Base-by-base conservation (phyloP, 2,888 invertebrate genomes). In the Nesidiocoris tenuis region DNA sequence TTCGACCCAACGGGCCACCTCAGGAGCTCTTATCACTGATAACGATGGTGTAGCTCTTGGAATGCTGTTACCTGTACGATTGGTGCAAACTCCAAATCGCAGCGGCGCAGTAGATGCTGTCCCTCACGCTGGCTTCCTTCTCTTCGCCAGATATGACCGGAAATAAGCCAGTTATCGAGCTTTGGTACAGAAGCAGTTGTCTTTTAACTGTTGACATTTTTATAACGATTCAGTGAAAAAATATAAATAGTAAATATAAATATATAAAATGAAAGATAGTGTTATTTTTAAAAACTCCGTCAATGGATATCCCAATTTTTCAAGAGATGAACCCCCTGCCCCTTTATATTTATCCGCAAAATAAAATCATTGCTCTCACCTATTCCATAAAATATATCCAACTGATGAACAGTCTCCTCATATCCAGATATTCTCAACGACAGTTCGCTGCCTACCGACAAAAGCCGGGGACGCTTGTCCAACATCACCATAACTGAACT, bases 61-160 rank as follows among this genome's bases (percentile, higher is more conserved):
- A n/a, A n/a, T n/a, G n/a, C n/a, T n/a, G n/a, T n/a, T n/a, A 91
- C 95, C 93, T 92, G 85, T 98, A 99, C 5, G 98, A 95, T 84
- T 98, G 96, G 83, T 96, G 94, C 64, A 98, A 87, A 80, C 96
- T 94, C 98, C 98, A 99, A 25, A 97, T 90, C 2, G 97, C 94
- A 77, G 95, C 90, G 21, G 98, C 96, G 87, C 98, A 98, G 83
- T 98, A 99, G 80, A 98, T 92, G 84, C 96, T 97, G 82, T 98
- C 98, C 68, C 97, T 88, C 59, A 97, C 92, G 83, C 95, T 97
- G 3, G 92, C 94, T 77, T 92, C 88, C 81, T 89, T 88, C 76
- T 89, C 88, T 82, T 96, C 94, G 72, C 89, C 89, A 72, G 94
- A 93, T 82, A 92, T 83, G 80, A 92, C 91, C 1, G 98, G 98